These are phyloP conservation scores for Graptemys geographica DNA, from an alignment of 2,797 vertebrate genomes.

Conservation along the genomic window DNA sequence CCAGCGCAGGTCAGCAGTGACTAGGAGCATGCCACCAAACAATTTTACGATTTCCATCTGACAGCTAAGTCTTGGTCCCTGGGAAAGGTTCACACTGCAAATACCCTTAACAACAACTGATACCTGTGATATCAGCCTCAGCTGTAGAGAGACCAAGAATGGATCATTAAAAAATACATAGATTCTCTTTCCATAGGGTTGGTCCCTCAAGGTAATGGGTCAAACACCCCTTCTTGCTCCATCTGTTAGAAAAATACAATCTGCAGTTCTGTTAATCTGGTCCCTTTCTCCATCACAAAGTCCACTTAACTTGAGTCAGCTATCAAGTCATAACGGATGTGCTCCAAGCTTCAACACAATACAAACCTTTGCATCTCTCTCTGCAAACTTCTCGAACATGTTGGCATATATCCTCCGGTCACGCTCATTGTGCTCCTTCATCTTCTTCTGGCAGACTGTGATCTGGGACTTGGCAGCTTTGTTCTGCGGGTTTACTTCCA, in stretches of 20 bases:
- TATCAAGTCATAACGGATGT: rapidly evolving
- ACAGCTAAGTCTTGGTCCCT: background rate
- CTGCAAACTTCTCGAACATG: slow-evolving; percentile 98
- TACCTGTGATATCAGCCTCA: background rate
- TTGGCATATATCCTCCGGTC: slow-evolving; percentile 95
- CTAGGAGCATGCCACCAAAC: background rate
- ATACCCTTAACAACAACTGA: background rate
- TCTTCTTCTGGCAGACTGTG: slow-evolving; percentile 89
- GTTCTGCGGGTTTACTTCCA: slow-evolving; percentile 92
- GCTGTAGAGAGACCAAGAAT: background rate
- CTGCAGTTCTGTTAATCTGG: background rate
- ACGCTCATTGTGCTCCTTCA: slow-evolving; percentile 91
- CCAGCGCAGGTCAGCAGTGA: rapidly evolving
- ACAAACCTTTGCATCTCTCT: slow-evolving; percentile 91
- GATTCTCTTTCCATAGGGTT: background rate
- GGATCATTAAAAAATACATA: background rate
- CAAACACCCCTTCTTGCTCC: background rate
- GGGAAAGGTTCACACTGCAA: background rate
- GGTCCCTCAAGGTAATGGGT: background rate
- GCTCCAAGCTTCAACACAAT: rapidly evolving
- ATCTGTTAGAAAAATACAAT: background rate
- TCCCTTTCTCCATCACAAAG: background rate
- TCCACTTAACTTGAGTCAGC: rapidly evolving
- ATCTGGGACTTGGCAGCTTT: slow-evolving; percentile 91
- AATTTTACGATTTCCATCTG: too few relatives aligned